Conservation (phyloP, 2,888 invertebrate species). For the Encarsia formosa region DNA sequence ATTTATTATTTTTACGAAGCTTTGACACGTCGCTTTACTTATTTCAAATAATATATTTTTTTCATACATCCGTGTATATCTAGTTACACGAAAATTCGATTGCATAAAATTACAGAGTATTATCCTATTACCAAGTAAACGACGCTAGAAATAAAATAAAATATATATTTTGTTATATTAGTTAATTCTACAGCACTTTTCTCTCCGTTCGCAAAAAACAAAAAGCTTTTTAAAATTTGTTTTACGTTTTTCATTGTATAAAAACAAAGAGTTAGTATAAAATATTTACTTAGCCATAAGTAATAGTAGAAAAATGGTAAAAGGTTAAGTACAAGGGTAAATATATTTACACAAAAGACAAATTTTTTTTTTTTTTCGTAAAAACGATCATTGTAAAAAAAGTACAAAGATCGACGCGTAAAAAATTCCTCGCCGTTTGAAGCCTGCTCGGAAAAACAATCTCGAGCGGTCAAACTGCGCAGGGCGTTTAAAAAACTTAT, state of each 20-base stretch:
- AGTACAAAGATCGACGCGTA: slow-evolving; percentile 10
- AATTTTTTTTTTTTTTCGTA: slow-evolving; percentile 15
- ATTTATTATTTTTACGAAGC: slow-evolving; percentile 29
- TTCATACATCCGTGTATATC: slow-evolving; percentile 8
- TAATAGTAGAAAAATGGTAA: slow-evolving; percentile 14
- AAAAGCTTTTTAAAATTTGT: no score
- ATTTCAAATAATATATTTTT: neutral
- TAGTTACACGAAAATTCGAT: slow-evolving; percentile 3
- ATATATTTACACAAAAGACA: slow-evolving; percentile 29
- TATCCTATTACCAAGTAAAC: slow-evolving; percentile 13
- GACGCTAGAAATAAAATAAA: slow-evolving; percentile 21
- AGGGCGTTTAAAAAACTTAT: no score
- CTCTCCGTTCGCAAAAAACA: slow-evolving; percentile 5
- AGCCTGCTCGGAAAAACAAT: no score
- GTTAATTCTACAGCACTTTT: slow-evolving; percentile 16
- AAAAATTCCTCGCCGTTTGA: slow-evolving; percentile 9
- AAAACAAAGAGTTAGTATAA: slow-evolving; percentile 18
- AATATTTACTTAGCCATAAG: slow-evolving; percentile 19
- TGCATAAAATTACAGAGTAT: slow-evolving; percentile 17
- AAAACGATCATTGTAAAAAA: slow-evolving; percentile 19
- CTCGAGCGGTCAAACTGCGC: no score
- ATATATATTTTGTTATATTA: slow-evolving; percentile 5
- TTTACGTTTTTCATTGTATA: no score
- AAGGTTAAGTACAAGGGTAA: slow-evolving; percentile 26
- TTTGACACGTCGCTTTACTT: slow-evolving; percentile 14